Conservation (phyloP, 2,888 invertebrate genomes). For the Heteropelma amictum region DNA sequence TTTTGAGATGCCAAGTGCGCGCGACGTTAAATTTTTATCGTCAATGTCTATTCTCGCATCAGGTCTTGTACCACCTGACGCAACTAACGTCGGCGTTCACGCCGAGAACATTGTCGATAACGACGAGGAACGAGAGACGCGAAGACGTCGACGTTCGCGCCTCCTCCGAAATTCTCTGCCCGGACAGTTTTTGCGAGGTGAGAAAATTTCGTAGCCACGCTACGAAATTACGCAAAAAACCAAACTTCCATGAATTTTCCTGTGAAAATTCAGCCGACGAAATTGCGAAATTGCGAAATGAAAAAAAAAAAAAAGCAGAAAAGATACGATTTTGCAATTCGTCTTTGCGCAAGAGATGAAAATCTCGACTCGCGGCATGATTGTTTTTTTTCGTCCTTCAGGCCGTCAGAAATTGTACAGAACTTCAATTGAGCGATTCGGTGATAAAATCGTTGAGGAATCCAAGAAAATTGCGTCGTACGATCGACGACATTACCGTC, state of each 20-base stretch:
- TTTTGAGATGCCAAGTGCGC: too few species aligned
- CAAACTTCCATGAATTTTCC: too few species aligned
- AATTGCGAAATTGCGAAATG: neutral
- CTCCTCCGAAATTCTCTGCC: conserved; percentile 64
- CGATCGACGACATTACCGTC: conserved; percentile 34
- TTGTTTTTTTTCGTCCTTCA: conserved; percentile 54
- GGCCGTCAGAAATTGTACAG: conserved; percentile 69
- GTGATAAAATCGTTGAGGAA: conserved; percentile 59
- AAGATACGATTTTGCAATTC: too few species aligned
- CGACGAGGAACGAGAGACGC: conserved; percentile 63
- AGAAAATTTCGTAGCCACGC: too few species aligned
- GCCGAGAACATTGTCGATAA: conserved; percentile 67
- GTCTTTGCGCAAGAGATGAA: too few species aligned
- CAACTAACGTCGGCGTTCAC: conserved; percentile 72
- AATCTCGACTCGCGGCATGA: too few species aligned
- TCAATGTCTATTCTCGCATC: too few species aligned
- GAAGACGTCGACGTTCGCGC: conserved; percentile 52
- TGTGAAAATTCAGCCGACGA: neutral
- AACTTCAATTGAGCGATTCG: conserved; percentile 63
- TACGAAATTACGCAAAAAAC: neutral
- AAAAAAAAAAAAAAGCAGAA: neutral
- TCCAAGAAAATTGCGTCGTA: conserved; percentile 56
- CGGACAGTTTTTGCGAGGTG: conserved; percentile 69
- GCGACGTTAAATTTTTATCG: too few species aligned
- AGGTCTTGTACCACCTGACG: conserved; percentile 75